A percentile compares a stretch with the other conserved stretches of the same genome.
phyloP scores from a whole-genome alignment of 2,888 invertebrate genomes.

The Girardia tigrina region DNA sequence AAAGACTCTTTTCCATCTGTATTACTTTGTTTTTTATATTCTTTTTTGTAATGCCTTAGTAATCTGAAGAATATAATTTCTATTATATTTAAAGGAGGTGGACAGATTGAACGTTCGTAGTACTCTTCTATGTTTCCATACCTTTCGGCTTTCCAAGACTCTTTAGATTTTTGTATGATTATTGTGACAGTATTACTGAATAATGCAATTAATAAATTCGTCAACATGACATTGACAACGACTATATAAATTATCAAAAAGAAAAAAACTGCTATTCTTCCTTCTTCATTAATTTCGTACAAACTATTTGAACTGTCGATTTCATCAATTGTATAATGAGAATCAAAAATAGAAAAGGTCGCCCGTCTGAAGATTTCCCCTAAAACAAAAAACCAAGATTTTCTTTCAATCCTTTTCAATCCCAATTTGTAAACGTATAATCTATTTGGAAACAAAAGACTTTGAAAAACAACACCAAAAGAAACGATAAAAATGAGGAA shows the following conservation, averaged over 20 bases:
- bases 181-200: slow-evolving; percentile 34
- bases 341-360: slow-evolving; percentile 20
- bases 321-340: neutral
- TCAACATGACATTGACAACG: slow-evolving; percentile 31
- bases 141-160: slow-evolving; percentile 33
- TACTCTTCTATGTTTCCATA: slow-evolving; percentile 30
- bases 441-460: slow-evolving; percentile 31
- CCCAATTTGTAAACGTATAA: neutral
- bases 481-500: slow-evolving; percentile 34
- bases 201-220: slow-evolving; percentile 35
- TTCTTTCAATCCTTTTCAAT: neutral
- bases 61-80: neutral
- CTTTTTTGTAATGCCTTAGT: neutral
- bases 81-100: slow-evolving; percentile 12
- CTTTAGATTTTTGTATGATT: slow-evolving; percentile 33
- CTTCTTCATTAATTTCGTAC: neutral
- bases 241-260: slow-evolving; percentile 25
- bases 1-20: neutral
- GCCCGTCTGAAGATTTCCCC: neutral
- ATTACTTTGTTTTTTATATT: neutral
- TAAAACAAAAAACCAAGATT: neutral
- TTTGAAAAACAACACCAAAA: slow-evolving; percentile 34
- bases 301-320: neutral
- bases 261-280: neutral
- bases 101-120: slow-evolving; percentile 31